Base-by-base conservation (phyloP, 1,140 invertebrate species). In the Protaetia brevitarsis region DNA sequence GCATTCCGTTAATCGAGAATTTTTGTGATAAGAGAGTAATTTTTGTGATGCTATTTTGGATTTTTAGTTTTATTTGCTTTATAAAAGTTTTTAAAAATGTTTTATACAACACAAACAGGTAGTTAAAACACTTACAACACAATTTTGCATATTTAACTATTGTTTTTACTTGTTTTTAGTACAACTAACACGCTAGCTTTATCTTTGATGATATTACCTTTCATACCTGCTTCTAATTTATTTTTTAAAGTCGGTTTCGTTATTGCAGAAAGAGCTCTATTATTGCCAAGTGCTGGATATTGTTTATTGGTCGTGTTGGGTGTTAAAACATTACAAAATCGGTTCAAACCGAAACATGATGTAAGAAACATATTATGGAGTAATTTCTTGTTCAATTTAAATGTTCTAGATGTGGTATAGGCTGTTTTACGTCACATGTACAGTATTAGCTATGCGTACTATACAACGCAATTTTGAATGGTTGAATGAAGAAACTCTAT, bases 181-280 rank as follows among this genome's bases (percentile, higher is more conserved):
- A 51, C 41, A 51, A 51, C 57, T 28, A 59, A 59, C 30, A 7
- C 87, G 45, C 82, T 93, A 66, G 85, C 85, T 63, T 70, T 93
- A 57, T 80, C 86, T 29, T 77, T 97, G 45, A 78, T 94, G 57
- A 79, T 94, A 7, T 82, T 98, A 62, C 91, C 96, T 41, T 98
- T 97, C 80, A 77, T 98, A 61, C 96, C 96, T 31, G 95, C 96
- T 0, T 88, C 89, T 45, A 98, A 98, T 78, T 79, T 98, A 30
- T 85, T 94, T 63, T 92, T 96, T 75, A 89, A 87, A 34, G 96
- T 99, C 51, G 94, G 94, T 21, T 96, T 97, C 82, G 94, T 96
- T 0, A 83, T 96, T 31, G 94, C 94, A 23, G 94, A 97, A 77
- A 83, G 94, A 73, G 88, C 91, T 29, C 80, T 96, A 6, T 94